Evolutionary conservation across 37 sponge, comb jelly and placozoan genomes (phyloP), one percentile per base, ranked within the genome.

Genomic region (Aplysina aerophoba): DNA sequence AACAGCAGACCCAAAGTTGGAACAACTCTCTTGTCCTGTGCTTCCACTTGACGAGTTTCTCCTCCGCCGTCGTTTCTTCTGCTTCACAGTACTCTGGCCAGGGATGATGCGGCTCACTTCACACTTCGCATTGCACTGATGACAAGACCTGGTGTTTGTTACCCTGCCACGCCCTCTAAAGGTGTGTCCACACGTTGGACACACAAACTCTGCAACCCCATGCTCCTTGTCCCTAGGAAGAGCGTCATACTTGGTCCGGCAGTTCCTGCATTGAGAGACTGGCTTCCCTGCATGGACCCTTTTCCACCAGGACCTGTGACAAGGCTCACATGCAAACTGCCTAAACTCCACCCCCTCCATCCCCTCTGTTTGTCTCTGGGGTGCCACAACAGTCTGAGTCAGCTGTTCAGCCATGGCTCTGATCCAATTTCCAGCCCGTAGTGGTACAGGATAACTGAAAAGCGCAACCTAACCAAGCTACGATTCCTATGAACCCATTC

Each of bases 271-370:
- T 31, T 53, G 53, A 0, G 87, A 80, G 6, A 87, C 87, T 13
- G 73, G 81, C 60, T 87, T 87, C 22, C 30, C 71, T 15, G 30
- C 44, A 16, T 50, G 73, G 4, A 87, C 82, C 12, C n/a, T 24
- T 4, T 54, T 55, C 87, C 87, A 87, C 87, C 87, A 87, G 31
- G 17, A 33, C 30, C 35, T 44, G 30, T 81, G 27, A 68, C 87
- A 87, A 0, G 28, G 33, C 0, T 25, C 41, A 87, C 87, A 87
- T 24, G 73, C 73, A 71, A 87, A 87, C 73, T 87, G 73, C 41
- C 87, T 41, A 2, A 81, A 27, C 31, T 59, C 81, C 28, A 53
- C 19, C 44, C 41, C 2, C 14, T 50, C 78, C 50, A 11, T 8
- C 3, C 3, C 50, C 3, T 44, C 50, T n/a, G n/a, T 11, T 44